These are phyloP conservation scores for Nycticebus coucang DNA, from an alignment of 2,113 vertebrate species.

Conservation along the genomic window DNA sequence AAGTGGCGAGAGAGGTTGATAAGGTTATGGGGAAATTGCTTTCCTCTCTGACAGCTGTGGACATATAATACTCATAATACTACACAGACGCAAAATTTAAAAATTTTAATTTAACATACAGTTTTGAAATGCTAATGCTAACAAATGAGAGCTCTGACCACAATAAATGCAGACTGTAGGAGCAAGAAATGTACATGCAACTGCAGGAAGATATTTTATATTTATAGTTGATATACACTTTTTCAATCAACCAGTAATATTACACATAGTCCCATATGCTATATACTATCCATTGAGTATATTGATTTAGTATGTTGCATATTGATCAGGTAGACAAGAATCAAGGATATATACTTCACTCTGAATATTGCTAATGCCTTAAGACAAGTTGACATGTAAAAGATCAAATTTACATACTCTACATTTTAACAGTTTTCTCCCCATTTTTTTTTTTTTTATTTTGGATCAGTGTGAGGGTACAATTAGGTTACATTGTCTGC, in stretches of 20 bases:
- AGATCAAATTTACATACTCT: not conserved
- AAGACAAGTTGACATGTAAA: not conserved
- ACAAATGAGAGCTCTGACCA: not conserved
- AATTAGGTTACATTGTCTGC: no score
- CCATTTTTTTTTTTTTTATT: not conserved
- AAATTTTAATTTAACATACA: constrained; percentile 34
- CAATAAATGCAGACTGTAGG: not conserved
- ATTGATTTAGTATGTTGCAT: not conserved
- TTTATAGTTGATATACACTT: not conserved
- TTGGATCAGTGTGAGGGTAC: no score
- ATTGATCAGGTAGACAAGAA: not conserved
- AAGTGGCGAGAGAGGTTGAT: not conserved
- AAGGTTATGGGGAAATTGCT: constrained; percentile 11
- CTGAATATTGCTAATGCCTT: constrained; percentile 17
- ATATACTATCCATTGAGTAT: not conserved
- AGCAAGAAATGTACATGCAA: not conserved
- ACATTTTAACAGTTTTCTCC: not conserved
- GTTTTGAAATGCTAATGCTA: not conserved
- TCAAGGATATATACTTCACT: not conserved
- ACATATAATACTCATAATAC: not conserved
- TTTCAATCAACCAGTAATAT: not conserved
- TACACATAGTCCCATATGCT: not conserved
- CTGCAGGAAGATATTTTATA: not conserved
- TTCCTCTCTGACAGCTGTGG: constrained; percentile 4
- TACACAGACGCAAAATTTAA: not conserved